These are phyloP conservation scores for Lamproptera curius DNA, from an alignment of 2,888 invertebrate genomes.

Conservation along the genomic window DNA sequence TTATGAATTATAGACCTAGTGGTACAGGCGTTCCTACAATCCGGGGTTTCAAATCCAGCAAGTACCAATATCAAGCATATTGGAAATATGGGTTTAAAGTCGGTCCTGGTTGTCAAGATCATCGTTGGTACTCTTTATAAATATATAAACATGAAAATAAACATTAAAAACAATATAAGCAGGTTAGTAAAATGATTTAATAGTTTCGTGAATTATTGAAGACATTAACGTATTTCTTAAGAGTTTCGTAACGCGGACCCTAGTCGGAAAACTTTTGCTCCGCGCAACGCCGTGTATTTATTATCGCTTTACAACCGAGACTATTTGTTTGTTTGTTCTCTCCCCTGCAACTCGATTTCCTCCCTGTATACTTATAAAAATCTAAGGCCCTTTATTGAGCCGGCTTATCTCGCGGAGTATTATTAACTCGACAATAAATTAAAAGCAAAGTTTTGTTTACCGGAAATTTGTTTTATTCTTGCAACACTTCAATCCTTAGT, in stretches of 20 bases:
- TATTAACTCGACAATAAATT: background rate
- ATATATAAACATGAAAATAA: too few species aligned
- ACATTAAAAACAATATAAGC: too few species aligned
- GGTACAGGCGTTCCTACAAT: too few species aligned
- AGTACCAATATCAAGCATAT: too few species aligned
- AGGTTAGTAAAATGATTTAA: constrained; percentile 5
- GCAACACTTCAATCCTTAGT: too few species aligned
- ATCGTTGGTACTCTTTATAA: too few species aligned
- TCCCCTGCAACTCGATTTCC: constrained; percentile 1
- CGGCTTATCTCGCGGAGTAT: background rate
- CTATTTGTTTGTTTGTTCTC: constrained; percentile 18
- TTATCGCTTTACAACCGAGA: constrained; percentile 15
- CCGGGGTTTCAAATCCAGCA: too few species aligned
- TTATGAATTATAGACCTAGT: too few species aligned
- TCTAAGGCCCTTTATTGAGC: background rate
- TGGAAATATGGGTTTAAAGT: too few species aligned
- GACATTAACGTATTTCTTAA: background rate
- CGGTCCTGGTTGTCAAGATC: too few species aligned
- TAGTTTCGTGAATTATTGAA: background rate
- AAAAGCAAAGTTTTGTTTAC: background rate
- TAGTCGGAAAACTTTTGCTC: background rate
- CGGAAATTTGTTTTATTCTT: background rate
- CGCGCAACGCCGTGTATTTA: constrained; percentile 10
- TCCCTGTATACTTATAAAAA: background rate
- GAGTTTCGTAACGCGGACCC: background rate